Evolutionary conservation across 2,888 invertebrate species (phyloP).

Genomic region (Adela reaumurella): DNA sequence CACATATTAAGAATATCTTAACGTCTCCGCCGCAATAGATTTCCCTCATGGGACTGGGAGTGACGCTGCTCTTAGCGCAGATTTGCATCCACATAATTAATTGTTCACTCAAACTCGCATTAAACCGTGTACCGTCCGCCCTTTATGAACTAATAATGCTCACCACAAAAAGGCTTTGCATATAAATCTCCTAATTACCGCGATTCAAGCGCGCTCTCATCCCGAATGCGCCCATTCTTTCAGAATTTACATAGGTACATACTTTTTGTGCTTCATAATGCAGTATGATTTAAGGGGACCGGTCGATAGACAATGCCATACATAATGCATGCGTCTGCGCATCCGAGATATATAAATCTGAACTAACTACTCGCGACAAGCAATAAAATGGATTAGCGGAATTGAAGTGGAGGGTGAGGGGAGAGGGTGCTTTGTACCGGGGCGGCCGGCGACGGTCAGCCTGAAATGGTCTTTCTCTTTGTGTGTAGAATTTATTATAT

Average conservation of each 20-base stretch:
- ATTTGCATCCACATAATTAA: slow-evolving; percentile 26
- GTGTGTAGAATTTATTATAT: slow-evolving; percentile 41
- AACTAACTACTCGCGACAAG: slow-evolving; percentile 33
- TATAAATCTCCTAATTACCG: slow-evolving; percentile 54
- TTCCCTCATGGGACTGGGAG: slow-evolving; percentile 49
- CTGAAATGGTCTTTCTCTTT: slow-evolving; percentile 24
- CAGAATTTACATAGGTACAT: slow-evolving; percentile 31
- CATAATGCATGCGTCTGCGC: neutral
- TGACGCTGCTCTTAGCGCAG: slow-evolving; percentile 27
- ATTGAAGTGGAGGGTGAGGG: slow-evolving; percentile 24
- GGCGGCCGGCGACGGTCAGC: slow-evolving; percentile 14
- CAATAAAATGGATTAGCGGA: slow-evolving; percentile 49
- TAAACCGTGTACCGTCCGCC: slow-evolving; percentile 32
- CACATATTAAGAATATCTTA: slow-evolving; percentile 39
- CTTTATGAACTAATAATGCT: slow-evolving; percentile 48
- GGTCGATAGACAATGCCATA: slow-evolving; percentile 13
- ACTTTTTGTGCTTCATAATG: slow-evolving; percentile 27
- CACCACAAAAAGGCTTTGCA: slow-evolving; percentile 50
- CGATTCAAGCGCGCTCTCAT: slow-evolving; percentile 41
- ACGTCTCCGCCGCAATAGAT: no score
- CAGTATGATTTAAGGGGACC: slow-evolving; percentile 37
- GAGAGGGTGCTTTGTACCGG: slow-evolving; percentile 8
- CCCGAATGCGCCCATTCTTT: slow-evolving; percentile 32
- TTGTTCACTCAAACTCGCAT: slow-evolving; percentile 34
- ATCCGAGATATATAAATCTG: neutral